Evolutionary conservation across 2,888 invertebrate species (phyloP), one percentile per base, ranked within the genome.

Genomic region (Acanthosepion esculentum): DNA sequence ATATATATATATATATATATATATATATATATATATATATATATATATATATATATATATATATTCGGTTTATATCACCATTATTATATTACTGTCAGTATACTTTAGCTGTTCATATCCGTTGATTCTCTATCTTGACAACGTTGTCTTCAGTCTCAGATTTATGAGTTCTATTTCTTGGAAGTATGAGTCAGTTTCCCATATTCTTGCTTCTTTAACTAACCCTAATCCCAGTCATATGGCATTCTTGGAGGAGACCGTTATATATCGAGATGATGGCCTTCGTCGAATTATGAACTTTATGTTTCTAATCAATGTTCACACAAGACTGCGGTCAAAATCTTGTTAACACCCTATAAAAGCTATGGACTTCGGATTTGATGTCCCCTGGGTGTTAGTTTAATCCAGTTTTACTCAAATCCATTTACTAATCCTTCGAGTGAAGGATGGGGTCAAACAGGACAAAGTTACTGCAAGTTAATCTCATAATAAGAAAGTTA

Each of bases 351-450:
- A n/a, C n/a, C n/a, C 29, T 12, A 78, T 29, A 78, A 78, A 78
- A 78, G 78, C 29, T 78, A n/a, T n/a, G 29, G n/a, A 78, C 78
- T 7, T 8, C 78, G n/a, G n/a, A 12, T 78, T 78, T 10, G 78
- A n/a, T n/a, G 78, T 78, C 10, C 78, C 8, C n/a, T 10, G n/a
- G 78, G 78, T 78, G 29, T n/a, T 78, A n/a, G 78, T 78, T 78
- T 78, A 78, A 78, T 78, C 78, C 78, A 78, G n/a, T 78, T 78
- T n/a, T 78, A 78, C n/a, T 78, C 78, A 29, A 78, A 78, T 78
- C 78, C 78, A 29, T 78, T 78, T 18, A n/a, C n/a, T 78, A 78
- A 78, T 78, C 78, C 12, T 78, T 78, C 29, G n/a, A 29, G 8
- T 78, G 78, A 78, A n/a, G 29, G 78, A 78, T 18, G 78, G 10